Conservation (phyloP, 2,888 invertebrate species). For the Xestobium rufovillosum region DNA sequence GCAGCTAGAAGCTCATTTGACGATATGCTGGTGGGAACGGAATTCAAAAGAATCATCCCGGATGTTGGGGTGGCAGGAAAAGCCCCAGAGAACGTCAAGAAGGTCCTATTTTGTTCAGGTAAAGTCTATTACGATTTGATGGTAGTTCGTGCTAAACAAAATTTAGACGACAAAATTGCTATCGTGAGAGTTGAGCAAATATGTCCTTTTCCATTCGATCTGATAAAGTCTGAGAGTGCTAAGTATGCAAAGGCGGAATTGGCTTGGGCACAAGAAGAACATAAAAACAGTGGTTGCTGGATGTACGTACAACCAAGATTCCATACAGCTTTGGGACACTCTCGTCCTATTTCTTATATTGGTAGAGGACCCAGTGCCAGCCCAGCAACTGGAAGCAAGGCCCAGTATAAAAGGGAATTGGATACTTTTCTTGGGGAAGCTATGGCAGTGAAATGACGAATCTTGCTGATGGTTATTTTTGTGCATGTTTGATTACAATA, state of each 20-base stretch:
- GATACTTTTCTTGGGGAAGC: too few relatives aligned
- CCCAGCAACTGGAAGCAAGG: conserved; percentile 96
- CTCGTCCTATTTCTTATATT: conserved; percentile 56
- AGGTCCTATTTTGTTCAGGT: conserved; percentile 80
- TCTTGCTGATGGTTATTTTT: too few relatives aligned
- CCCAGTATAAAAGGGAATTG: too few relatives aligned
- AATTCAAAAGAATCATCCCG: conserved; percentile 71
- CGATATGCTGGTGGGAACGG: conserved; percentile 77
- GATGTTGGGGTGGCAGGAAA: conserved; percentile 60
- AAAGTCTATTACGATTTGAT: conserved; percentile 88
- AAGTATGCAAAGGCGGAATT: conserved; percentile 76
- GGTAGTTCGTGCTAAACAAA: conserved; percentile 63
- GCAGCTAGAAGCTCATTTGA: conserved; percentile 90
- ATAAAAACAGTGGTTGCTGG: conserved; percentile 86
- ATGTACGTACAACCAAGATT: conserved; percentile 58
- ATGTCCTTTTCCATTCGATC: conserved; percentile 81
- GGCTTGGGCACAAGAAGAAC: conserved; percentile 85
- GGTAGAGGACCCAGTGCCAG: conserved; percentile 89
- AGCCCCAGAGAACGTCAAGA: conserved; percentile 63
- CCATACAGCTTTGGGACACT: conserved; percentile 30
- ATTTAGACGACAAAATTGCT: conserved; percentile 66
- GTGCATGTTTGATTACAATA: too few relatives aligned
- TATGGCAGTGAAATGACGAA: too few relatives aligned
- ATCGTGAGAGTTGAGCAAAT: conserved; percentile 81
- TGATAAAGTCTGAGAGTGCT: conserved; percentile 68